A percentile compares a stretch with the other conserved stretches of the same genome.
These are phyloP conservation scores for Corbicula japonica DNA, from an alignment of 2,888 invertebrate species.

Conservation along the genomic window DNA sequence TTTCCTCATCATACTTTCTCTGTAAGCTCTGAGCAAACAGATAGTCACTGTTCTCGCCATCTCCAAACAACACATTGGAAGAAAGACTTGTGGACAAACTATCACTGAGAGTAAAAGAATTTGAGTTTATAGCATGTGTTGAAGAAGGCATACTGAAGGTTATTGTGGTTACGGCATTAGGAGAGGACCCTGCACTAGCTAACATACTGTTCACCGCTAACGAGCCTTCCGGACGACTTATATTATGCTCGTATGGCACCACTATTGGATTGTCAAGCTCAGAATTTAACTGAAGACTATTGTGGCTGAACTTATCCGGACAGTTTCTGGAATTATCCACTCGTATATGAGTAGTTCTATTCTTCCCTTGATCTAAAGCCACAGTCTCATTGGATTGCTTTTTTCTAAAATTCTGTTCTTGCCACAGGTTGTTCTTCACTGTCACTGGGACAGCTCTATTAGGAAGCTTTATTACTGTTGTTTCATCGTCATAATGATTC, in stretches of 20 bases:
- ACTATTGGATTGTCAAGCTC: conserved; percentile 17
- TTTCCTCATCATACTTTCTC: conserved; percentile 42
- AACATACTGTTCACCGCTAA: conserved; percentile 5
- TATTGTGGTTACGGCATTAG: conserved; percentile 13
- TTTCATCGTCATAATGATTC: too few relatives aligned
- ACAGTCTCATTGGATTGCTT: too few relatives aligned
- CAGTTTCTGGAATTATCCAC: too few relatives aligned
- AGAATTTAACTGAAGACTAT: too few relatives aligned
- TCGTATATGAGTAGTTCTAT: too few relatives aligned
- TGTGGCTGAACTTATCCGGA: too few relatives aligned
- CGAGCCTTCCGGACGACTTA: not conserved
- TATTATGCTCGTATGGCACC: conserved; percentile 7
- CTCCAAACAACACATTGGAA: conserved; percentile 57
- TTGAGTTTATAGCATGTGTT: not conserved
- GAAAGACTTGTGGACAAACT: conserved; percentile 42
- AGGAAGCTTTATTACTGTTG: too few relatives aligned
- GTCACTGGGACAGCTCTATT: too few relatives aligned
- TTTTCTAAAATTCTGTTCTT: too few relatives aligned
- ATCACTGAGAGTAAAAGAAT: conserved; percentile 11
- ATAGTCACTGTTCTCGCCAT: conserved; percentile 44
- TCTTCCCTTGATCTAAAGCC: too few relatives aligned
- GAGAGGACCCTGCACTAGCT: not conserved
- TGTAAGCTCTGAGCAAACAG: conserved; percentile 55
- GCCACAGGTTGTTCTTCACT: too few relatives aligned
- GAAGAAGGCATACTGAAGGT: conserved; percentile 10